Conservation (phyloP, 1,140 invertebrate species). For the Samia ricini region DNA sequence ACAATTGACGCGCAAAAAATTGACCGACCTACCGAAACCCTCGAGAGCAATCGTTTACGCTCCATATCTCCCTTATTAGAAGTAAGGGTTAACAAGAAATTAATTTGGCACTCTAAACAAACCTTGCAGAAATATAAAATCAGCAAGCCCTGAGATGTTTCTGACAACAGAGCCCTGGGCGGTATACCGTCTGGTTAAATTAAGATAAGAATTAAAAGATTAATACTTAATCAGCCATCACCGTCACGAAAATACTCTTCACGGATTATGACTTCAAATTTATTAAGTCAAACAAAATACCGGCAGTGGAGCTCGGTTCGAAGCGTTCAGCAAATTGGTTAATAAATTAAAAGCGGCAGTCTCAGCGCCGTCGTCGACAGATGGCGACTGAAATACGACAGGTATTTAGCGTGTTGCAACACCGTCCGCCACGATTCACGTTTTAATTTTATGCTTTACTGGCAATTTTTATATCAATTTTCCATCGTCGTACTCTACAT, state of each 20-base stretch:
- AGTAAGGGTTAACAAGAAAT: slow-evolving; percentile 5
- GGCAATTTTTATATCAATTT: slow-evolving; percentile 74
- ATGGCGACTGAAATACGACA: slow-evolving; percentile 73
- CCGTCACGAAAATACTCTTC: slow-evolving; percentile 43
- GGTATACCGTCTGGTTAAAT: slow-evolving; percentile 5
- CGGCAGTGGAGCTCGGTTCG: slow-evolving; percentile 50
- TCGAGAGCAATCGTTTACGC: slow-evolving; percentile 8
- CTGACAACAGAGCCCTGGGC: neutral
- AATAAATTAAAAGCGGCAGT: slow-evolving; percentile 75
- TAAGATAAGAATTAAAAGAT: slow-evolving; percentile 17
- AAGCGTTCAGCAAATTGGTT: slow-evolving; percentile 71
- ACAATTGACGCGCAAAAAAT: slow-evolving; percentile 24
- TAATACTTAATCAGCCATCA: slow-evolving; percentile 28
- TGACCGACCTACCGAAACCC: slow-evolving; percentile 25
- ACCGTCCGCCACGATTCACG: slow-evolving; percentile 56
- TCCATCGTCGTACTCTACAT: slow-evolving; percentile 47
- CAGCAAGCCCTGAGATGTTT: neutral
- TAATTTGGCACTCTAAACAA: slow-evolving; percentile 5
- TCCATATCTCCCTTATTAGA: slow-evolving; percentile 5
- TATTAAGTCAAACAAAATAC: slow-evolving; percentile 72
- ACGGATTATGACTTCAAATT: slow-evolving; percentile 65
- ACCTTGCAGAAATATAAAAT: slow-evolving; percentile 5
- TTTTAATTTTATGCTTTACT: slow-evolving; percentile 75
- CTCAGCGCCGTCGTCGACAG: slow-evolving; percentile 69
- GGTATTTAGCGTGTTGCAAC: slow-evolving; percentile 75